Percentiles rank a stretch among this genome's conserved stretches.
Evolutionary conservation across 2,888 invertebrate genomes (phyloP).

Genomic region (Trissoscelio sp.): DNA sequence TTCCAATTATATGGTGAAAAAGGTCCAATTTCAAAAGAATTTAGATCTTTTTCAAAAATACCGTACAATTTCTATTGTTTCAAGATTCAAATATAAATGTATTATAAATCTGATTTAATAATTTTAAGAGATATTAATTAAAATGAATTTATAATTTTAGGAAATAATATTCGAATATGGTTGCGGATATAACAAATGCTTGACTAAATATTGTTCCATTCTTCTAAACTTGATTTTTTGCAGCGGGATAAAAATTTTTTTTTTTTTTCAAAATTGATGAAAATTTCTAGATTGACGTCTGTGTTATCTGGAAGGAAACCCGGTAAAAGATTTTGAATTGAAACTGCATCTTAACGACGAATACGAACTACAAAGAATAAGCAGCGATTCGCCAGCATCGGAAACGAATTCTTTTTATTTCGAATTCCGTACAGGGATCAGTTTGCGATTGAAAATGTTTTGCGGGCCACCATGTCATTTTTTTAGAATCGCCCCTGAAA

Average conservation of each 20-base stretch:
- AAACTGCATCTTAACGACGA: constrained; percentile 17
- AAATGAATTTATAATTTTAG: no score
- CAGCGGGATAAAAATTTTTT: constrained; percentile 4
- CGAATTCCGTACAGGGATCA: constrained; percentile 20
- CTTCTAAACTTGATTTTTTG: constrained; percentile 25
- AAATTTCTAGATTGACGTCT: constrained; percentile 13
- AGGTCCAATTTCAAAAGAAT: no score
- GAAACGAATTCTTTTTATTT: constrained; percentile 40
- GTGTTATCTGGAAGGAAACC: constrained; percentile 39
- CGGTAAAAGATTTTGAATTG: constrained; percentile 23
- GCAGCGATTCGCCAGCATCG: constrained; percentile 47
- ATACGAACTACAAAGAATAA: constrained; percentile 42
- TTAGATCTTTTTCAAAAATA: no score
- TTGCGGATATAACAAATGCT: no score
- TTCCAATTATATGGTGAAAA: no score
- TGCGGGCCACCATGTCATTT: constrained; percentile 28
- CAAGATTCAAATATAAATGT: no score
- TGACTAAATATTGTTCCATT: no score
- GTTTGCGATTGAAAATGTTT: constrained; percentile 27
- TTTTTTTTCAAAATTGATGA: background rate
- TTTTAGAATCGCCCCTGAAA: background rate
- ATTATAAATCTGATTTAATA: no score
- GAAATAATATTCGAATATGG: no score
- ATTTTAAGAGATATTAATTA: no score
- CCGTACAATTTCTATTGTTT: no score